Percentiles rank a stretch among this genome's conserved stretches.
phyloP scores from a whole-genome alignment of 2,888 invertebrate species.

The Cerastoderma edule region DNA sequence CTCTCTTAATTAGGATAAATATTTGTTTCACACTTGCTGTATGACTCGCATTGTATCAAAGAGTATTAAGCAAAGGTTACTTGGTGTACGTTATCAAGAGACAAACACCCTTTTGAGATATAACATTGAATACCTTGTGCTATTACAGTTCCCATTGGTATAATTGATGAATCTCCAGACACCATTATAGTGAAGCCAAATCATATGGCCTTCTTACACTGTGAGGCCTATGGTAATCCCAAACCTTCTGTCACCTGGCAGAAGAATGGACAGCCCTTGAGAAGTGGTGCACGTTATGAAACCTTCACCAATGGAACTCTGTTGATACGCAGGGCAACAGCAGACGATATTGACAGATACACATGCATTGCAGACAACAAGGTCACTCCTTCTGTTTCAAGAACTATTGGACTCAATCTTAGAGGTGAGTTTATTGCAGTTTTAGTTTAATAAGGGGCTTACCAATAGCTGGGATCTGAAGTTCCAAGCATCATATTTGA shows the following conservation, averaged over 20 bases:
- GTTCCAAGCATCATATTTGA: too few species aligned
- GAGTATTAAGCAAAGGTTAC: too few species aligned
- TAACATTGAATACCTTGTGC: not conserved
- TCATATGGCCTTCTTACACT: constrained; percentile 76
- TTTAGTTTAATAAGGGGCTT: too few species aligned
- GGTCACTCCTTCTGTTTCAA: constrained; percentile 88
- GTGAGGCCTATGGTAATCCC: constrained; percentile 78
- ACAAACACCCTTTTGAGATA: too few species aligned
- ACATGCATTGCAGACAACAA: constrained; percentile 92
- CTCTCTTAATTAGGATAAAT: too few species aligned
- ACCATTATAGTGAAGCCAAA: constrained; percentile 74
- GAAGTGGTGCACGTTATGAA: constrained; percentile 55
- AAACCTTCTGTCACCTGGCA: constrained; percentile 76
- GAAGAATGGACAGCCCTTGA: constrained; percentile 59
- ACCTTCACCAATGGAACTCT: constrained; percentile 87
- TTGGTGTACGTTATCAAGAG: too few species aligned
- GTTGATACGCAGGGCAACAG: constrained; percentile 87
- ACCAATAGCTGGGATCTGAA: too few species aligned
- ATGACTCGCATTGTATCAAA: too few species aligned
- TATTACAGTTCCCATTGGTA: constrained; percentile 72
- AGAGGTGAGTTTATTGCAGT: constrained; percentile 88
- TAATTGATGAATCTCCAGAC: constrained; percentile 75
- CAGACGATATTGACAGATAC: constrained; percentile 91
- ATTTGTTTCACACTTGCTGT: too few species aligned
- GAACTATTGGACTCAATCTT: constrained; percentile 88